Evolutionary conservation across 1,140 invertebrate genomes (phyloP).

Genomic region (Hormaphis cornu): DNA sequence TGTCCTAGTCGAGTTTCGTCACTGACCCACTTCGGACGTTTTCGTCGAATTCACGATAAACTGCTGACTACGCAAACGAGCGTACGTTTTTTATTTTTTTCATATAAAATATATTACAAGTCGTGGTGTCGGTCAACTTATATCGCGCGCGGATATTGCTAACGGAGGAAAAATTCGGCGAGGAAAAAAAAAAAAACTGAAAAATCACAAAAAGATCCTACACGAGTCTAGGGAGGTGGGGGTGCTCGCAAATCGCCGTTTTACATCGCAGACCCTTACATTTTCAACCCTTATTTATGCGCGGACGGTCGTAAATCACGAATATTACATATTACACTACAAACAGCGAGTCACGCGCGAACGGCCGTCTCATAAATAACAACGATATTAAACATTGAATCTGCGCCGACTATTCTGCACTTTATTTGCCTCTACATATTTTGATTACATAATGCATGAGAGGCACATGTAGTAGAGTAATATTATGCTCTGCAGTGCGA

Average conservation of each 20-base stretch:
- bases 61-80: no score
- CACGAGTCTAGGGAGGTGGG: background rate
- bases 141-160: no score
- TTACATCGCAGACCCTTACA: background rate
- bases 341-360: constrained; percentile 29
- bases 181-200: background rate
- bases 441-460: constrained; percentile 11
- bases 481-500: no score
- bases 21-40: no score
- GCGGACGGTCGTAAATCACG: constrained; percentile 18
- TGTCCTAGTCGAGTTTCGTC: no score
- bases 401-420: constrained; percentile 7
- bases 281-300: constrained; percentile 30
- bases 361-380: constrained; percentile 30
- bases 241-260: constrained; percentile 14
- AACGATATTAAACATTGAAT: constrained; percentile 29
- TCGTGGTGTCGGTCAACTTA: background rate
- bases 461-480: no score
- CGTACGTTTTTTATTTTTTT: no score
- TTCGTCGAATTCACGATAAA: no score
- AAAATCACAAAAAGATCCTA: background rate
- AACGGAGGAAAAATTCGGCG: background rate
- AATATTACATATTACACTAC: no score
- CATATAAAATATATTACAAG: no score
- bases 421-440: constrained; percentile 20